Conservation (phyloP, 23 tunicate genomes). For the Clavelina lepadiformis region DNA sequence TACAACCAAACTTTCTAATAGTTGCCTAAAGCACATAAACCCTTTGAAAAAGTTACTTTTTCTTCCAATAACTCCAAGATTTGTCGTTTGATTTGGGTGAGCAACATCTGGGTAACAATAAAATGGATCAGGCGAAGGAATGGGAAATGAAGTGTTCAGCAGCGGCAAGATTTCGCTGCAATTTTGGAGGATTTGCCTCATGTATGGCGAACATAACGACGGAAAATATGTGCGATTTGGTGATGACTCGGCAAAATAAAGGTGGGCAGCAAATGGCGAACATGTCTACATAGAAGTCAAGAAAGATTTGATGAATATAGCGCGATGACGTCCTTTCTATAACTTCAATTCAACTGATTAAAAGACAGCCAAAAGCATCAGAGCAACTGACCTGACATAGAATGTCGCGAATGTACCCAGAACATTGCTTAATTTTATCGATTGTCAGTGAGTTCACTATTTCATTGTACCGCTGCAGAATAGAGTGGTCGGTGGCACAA, state of each 20-base stretch:
- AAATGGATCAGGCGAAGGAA: slow-evolving; percentile 19
- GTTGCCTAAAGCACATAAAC: too few species aligned
- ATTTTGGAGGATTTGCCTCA: background rate
- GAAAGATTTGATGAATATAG: too few species aligned
- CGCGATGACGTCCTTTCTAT: too few species aligned
- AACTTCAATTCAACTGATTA: too few species aligned
- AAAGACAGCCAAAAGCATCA: background rate
- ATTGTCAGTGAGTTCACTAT: background rate
- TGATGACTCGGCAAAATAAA: slow-evolving; percentile 60
- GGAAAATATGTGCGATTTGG: slow-evolving; percentile 33
- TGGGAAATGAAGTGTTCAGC: background rate
- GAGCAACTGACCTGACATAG: slow-evolving; percentile 54
- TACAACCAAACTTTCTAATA: too few species aligned
- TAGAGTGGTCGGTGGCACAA: slow-evolving; percentile 33
- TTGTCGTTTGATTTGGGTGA: slow-evolving; percentile 1
- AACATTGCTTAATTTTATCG: slow-evolving; percentile 1
- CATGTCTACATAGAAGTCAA: slow-evolving; percentile 47
- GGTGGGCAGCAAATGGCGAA: slow-evolving; percentile 89
- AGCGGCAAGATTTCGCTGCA: slow-evolving; percentile 11
- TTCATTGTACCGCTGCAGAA: background rate
- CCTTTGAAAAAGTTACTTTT: too few species aligned
- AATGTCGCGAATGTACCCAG: slow-evolving; percentile 15
- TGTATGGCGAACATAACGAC: slow-evolving; percentile 43
- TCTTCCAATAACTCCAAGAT: slow-evolving; percentile 18
- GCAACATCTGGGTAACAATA: slow-evolving; percentile 70